Conservation (phyloP, 2,797 vertebrate genomes). For the Hydrophis major region DNA sequence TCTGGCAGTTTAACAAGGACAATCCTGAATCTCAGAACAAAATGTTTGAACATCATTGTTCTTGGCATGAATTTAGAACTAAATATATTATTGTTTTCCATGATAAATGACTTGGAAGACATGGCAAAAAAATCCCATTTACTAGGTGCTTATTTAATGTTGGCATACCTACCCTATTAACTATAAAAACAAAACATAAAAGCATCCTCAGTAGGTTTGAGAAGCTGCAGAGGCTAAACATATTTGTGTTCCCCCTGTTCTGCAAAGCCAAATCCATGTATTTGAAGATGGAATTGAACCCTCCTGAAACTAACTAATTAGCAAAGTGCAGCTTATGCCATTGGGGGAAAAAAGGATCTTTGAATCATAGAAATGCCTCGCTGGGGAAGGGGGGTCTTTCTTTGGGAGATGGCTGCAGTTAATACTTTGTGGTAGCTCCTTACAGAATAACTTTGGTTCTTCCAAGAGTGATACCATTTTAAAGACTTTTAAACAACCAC, state of each 20-base stretch:
- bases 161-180: background rate
- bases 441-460: background rate
- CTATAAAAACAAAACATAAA: conserved; percentile 2
- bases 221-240: background rate
- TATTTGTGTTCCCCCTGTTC: background rate
- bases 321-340: background rate
- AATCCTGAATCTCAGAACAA: background rate
- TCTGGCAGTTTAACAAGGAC: background rate
- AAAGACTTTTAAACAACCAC: too few species aligned
- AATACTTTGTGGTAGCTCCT: background rate
- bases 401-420: background rate
- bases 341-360: background rate
- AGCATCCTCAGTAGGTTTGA: background rate
- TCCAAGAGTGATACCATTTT: too few species aligned
- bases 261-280: background rate
- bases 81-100: background rate
- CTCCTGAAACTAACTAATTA: background rate
- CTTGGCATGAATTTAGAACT: background rate
- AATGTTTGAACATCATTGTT: background rate
- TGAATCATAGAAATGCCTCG: background rate
- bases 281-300: background rate
- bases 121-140: background rate
- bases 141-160: background rate
- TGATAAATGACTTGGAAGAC: background rate
- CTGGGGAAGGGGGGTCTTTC: background rate